Conservation (phyloP, 2,888 invertebrate genomes). For the Cylindroiulus punctatus region DNA sequence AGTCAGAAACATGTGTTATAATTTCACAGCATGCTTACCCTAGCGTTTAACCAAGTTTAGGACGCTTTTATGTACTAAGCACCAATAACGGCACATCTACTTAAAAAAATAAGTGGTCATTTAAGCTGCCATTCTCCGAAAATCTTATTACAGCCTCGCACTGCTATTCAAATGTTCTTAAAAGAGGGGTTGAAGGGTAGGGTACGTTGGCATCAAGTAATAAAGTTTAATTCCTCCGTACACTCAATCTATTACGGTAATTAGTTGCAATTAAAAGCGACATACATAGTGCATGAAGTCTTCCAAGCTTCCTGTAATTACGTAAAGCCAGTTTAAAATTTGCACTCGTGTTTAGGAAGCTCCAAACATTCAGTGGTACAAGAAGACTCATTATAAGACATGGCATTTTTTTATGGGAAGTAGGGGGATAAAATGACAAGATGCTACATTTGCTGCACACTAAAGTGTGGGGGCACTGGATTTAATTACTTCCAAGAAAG, state of each 20-base stretch:
- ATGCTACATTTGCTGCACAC: neutral
- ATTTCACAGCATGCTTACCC: neutral
- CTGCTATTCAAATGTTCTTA: neutral
- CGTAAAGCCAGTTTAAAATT: neutral
- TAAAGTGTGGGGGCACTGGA: constrained; percentile 4
- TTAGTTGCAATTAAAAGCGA: constrained; percentile 42
- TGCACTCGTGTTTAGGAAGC: constrained; percentile 28
- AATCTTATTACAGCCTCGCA: neutral
- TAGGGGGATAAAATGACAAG: constrained; percentile 26
- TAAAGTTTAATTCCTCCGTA: constrained; percentile 33
- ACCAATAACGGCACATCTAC: neutral
- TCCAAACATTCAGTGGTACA: neutral
- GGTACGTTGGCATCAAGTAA: neutral
- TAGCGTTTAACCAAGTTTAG: neutral
- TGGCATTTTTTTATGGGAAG: neutral
- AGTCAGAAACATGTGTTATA: neutral
- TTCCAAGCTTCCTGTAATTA: constrained; percentile 6
- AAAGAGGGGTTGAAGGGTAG: neutral
- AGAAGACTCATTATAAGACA: neutral
- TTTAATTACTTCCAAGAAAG: constrained; percentile 23
- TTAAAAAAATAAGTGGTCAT: constrained; percentile 30
- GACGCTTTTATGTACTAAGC: neutral
- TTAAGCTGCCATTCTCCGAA: neutral
- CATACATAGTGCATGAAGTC: neutral
- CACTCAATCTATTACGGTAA: constrained; percentile 8